Conservation (phyloP, 2,113 vertebrate genomes). For the Scalopus aquaticus region DNA sequence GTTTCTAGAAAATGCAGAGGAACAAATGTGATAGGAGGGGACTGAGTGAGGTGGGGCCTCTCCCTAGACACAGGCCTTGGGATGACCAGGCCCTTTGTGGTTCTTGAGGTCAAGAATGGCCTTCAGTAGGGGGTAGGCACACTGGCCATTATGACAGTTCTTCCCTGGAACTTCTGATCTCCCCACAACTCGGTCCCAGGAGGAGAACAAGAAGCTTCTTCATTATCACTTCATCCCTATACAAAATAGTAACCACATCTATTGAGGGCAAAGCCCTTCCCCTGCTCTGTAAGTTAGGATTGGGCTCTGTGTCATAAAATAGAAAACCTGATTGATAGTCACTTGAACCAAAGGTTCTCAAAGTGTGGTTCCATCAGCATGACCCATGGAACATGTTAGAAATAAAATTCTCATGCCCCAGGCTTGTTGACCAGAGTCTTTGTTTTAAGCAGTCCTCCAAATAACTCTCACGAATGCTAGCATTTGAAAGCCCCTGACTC, state of each 20-base stretch:
- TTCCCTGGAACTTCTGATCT: background rate
- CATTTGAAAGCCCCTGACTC: background rate
- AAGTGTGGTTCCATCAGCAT: too few species aligned
- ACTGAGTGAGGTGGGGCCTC: background rate
- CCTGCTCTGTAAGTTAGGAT: background rate
- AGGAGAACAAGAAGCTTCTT: background rate
- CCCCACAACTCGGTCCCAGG: too few species aligned
- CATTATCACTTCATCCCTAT: background rate
- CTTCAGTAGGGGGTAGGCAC: background rate
- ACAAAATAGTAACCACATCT: background rate
- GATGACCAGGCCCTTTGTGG: background rate
- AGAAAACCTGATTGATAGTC: background rate
- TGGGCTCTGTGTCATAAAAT: background rate
- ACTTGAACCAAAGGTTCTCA: background rate
- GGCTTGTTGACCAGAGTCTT: background rate
- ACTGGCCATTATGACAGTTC: background rate
- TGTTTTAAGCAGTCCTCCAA: background rate
- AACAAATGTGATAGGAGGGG: background rate
- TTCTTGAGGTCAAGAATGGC: background rate
- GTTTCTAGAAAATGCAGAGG: background rate
- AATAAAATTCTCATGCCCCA: background rate
- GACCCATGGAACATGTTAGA: background rate
- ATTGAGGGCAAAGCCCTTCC: constrained; percentile 6
- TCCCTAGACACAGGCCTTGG: too few species aligned
- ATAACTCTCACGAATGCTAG: background rate